Base-by-base conservation (phyloP, 2,113 vertebrate species). In the Rhipidura dahli region DNA sequence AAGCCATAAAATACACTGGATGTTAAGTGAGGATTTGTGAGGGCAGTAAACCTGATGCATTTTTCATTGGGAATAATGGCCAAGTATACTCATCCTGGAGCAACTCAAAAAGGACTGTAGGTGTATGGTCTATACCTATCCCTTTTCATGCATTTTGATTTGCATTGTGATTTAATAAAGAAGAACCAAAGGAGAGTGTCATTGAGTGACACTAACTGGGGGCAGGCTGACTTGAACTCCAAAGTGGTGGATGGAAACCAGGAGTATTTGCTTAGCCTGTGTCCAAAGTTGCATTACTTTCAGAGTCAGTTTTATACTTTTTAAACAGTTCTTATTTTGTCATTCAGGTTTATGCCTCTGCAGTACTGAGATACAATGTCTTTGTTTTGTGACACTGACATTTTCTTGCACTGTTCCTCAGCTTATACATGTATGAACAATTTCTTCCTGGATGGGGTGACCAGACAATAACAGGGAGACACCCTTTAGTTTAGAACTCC, bases 381-480 rank as follows among this genome's bases (percentile, higher is more conserved):
- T 42, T 65, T 80, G 50, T 61, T 81, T 51, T 73, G 30, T 77
- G 87, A 81, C 45, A 70, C 3, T 83, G 69, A 77, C 50, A 57
- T 76, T 92, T 91, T 64, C 61, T 13, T 9, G 2, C 33, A 18
- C 11, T 66, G 19, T 54, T 63, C 33, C 35, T 91, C 5, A 2
- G 22, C 30, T 42, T 31, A 27, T 7, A 21, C 54, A 11, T n/a
- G 22, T 22, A n/a, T 83, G 61, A 95, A 56, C 30, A 79, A 56
- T 53, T 70, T 40, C 47, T 85, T 80, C 82, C 65, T 66, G 68
- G 33, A 76, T 45, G 33, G 35, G 42, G 64, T 78, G 21, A 83
- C 53, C 83, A 69, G 80, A 77, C 50, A 94, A 16, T 82, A 96
- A 87, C 7, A 76, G 24, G 61, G 30, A 37, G 89, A 94, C 11